phyloP scores from a whole-genome alignment of 1,140 invertebrate genomes.

The Drosophila kurseongensis region DNA sequence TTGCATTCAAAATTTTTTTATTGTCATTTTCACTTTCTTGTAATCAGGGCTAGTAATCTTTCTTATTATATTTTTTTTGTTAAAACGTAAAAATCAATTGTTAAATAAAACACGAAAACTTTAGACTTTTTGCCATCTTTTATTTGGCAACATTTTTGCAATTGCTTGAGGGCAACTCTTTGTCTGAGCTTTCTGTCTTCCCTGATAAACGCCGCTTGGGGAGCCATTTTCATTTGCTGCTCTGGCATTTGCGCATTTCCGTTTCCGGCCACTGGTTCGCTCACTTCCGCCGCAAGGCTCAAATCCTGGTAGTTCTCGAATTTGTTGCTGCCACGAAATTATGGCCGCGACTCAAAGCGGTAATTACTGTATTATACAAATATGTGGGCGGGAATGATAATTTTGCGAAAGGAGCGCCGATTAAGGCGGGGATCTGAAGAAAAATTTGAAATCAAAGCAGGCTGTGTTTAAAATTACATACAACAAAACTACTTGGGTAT shows the following conservation, averaged over 20 bases:
- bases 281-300: slow-evolving; percentile 58
- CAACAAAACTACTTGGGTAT: not conserved
- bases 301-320: slow-evolving; percentile 24
- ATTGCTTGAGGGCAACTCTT: slow-evolving; percentile 7
- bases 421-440: not conserved
- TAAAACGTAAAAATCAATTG: slow-evolving; percentile 33
- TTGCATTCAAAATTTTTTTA: slow-evolving; percentile 75
- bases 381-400: slow-evolving; percentile 32
- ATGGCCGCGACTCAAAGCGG: slow-evolving; percentile 46
- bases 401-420: slow-evolving; percentile 9
- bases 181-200: slow-evolving; percentile 17
- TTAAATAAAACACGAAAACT: slow-evolving; percentile 20
- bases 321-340: slow-evolving; percentile 61
- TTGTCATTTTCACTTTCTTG: slow-evolving; percentile 44
- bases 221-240: slow-evolving; percentile 68
- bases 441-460: not conserved
- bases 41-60: slow-evolving; percentile 9
- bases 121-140: not conserved
- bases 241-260: slow-evolving; percentile 76
- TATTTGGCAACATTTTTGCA: not conserved
- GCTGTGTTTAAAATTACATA: too few species aligned
- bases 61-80: not conserved
- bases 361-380: slow-evolving; percentile 65
- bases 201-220: slow-evolving; percentile 61
- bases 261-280: slow-evolving; percentile 54